Percentiles rank a stretch among this genome's conserved stretches.
Conservation (phyloP, 2,797 vertebrate species). For the Odontamblyopus rebecca region DNA sequence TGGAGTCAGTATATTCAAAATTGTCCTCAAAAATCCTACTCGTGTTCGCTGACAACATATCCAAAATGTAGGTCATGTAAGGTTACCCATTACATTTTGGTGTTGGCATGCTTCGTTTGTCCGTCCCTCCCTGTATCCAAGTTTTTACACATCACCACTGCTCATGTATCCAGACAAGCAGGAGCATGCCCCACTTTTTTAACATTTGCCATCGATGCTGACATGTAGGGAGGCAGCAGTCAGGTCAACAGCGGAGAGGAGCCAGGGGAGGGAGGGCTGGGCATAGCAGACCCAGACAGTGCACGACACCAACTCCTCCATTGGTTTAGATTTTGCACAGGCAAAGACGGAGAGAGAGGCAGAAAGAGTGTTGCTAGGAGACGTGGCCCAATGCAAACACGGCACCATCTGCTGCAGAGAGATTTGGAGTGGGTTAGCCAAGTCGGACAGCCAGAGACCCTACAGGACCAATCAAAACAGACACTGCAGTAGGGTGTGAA, state of each 20-base stretch:
- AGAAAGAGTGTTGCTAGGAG: constrained; percentile 78
- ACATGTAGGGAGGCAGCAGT: constrained; percentile 37
- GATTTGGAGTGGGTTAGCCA: constrained; percentile 62
- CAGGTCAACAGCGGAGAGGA: constrained; percentile 49
- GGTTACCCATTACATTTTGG: constrained; percentile 28
- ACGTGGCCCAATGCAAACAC: constrained; percentile 74
- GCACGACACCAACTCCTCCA: constrained; percentile 61
- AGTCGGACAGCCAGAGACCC: constrained; percentile 51
- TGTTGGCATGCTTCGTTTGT: neutral
- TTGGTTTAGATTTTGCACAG: constrained; percentile 55
- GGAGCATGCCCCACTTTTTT: constrained; percentile 49
- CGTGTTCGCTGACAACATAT: constrained; percentile 40
- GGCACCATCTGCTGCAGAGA: constrained; percentile 77
- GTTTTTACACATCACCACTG: constrained; percentile 45
- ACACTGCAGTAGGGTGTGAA: constrained; percentile 15
- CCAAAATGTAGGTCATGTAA: constrained; percentile 51
- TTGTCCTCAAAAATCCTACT: constrained; percentile 24
- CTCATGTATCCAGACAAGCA: constrained; percentile 52
- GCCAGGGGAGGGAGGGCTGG: constrained; percentile 35
- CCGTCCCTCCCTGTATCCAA: constrained; percentile 32
- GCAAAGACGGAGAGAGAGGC: constrained; percentile 29
- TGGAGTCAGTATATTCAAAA: constrained; percentile 3
- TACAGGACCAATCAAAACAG: constrained; percentile 49
- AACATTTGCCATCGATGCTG: constrained; percentile 31
- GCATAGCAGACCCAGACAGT: constrained; percentile 59